Base-by-base conservation (phyloP, 2,113 vertebrate genomes). In the Xerus inauris region DNA sequence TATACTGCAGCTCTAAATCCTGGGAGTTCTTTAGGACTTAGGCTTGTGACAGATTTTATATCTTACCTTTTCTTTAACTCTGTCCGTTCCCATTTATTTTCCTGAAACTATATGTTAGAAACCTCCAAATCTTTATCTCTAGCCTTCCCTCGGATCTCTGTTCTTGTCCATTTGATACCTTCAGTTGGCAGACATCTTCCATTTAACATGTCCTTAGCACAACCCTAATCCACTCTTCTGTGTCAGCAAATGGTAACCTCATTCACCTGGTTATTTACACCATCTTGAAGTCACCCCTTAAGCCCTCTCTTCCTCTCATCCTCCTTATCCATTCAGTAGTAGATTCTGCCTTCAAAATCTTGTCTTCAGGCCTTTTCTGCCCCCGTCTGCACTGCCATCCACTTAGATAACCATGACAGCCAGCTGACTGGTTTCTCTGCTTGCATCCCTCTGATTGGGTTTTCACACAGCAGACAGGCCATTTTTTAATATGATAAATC, bases 31-130 rank as follows among this genome's bases (percentile, higher is more conserved):
- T 19, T 49, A 82, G 54, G 49, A 79, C 20, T 11, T 51, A 35
- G 35, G 20, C 35, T 35, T 38, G n/a, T 30, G 72, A 8, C 6
- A 6, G 8, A 40, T 65, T 95, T 73, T 49, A 51, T 26, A 49
- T 42, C 73, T 40, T 85, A 72, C 5, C 12, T 32, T 79, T 86
- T 89, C 45, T 67, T 76, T 42, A 54, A 59, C 57, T 77, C 62
- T 80, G 45, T 79, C 30, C 59, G n/a, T 59, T 85, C 28, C 32
- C 73, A 35, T 47, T 94, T 54, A 62, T 87, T 84, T 90, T 87
- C 82, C 59, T 81, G 51, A 87, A 72, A 71, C 12, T 59, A 32
- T 6, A 1, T 30, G 59, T 40, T 47, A 12, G 47, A 94, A 54
- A 17, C 32, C 32, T 64, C 49, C 40, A 92, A 49, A 87, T 80